Base-by-base conservation (phyloP, 35 echinoderm and acorn worm genomes). In the Apostichopus parvimensis region DNA sequence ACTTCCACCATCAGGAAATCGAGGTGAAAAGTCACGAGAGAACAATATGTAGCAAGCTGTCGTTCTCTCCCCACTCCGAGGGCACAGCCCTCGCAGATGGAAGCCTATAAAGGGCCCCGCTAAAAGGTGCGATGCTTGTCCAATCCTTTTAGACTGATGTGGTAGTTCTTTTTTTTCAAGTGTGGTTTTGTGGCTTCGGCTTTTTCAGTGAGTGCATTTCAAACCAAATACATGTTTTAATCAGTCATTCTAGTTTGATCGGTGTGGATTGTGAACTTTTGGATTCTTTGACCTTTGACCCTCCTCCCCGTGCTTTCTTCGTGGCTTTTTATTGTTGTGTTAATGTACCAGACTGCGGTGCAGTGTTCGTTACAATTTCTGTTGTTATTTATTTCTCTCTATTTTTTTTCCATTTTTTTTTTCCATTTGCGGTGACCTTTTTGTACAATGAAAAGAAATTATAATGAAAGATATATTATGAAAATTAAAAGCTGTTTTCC, bases 101-200 rank as follows among this genome's bases (percentile, higher is more conserved):
- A 66, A 53, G 57, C 86, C 23, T 73, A 5, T 82, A 82, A 45
- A 57, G 15, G 86, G 86, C 86, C 86, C 60, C n/a, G 64, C 86
- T 53, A 66, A 88, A 72, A 88, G 86, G 86, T 88, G 86, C 86
- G 62, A 88, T 88, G 86, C 86, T 88, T 88, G 86, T 88, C 21
- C 86, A 54, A 71, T 72, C 86, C 86, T 88, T 88, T 88, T 88
- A 88, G 86, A 88, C 86, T 88, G 86, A 88, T 72, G 86, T 88
- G 86, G 21, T 88, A 88, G 86, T 88, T 88, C n/a, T 75, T 61
- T 75, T n/a, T n/a, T 75, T 84, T 84, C 55, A 84, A 84, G 86
- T 88, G 86, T 88, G 86, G 68, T 88, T 87, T 88, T 88, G 86
- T 88, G 61, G 86, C 86, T 88, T 88, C 86, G 86, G 68, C 86